phyloP scores from a whole-genome alignment of 1,140 invertebrate genomes.

The Mylabris phalerata region DNA sequence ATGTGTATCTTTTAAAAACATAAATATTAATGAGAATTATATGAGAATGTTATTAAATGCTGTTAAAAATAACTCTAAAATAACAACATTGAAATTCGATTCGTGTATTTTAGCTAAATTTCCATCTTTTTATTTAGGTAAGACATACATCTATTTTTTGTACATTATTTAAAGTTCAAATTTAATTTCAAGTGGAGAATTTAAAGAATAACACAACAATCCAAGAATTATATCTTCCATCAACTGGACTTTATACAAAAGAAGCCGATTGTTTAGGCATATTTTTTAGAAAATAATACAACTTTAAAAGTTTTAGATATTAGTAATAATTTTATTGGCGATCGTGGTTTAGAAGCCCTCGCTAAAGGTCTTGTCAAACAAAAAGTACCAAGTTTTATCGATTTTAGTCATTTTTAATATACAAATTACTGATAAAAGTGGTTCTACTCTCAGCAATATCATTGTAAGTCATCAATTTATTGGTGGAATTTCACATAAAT shows the following conservation, averaged over 20 bases:
- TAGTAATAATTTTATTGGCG: constrained; percentile 39
- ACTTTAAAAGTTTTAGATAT: constrained; percentile 35
- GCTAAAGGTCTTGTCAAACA: constrained; percentile 35
- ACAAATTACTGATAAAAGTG: constrained; percentile 37
- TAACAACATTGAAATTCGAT: constrained; percentile 34
- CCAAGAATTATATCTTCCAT: constrained; percentile 34
- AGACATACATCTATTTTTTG: constrained; percentile 3
- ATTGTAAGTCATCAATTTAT: constrained; percentile 30
- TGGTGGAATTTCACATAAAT: background rate
- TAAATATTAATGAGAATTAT: constrained; percentile 31
- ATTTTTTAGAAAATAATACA: constrained; percentile 32
- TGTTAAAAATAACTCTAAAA: constrained; percentile 28
- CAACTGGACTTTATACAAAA: constrained; percentile 36
- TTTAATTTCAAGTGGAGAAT: constrained; percentile 26
- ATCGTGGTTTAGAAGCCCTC: constrained; percentile 34
- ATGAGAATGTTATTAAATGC: constrained; percentile 29
- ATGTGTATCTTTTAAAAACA: constrained; percentile 30
- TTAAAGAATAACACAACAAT: constrained; percentile 32
- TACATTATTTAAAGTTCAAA: background rate
- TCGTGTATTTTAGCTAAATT: constrained; percentile 30
- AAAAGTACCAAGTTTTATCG: constrained; percentile 24
- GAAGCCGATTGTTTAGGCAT: constrained; percentile 34
- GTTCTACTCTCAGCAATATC: constrained; percentile 29
- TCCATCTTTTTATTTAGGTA: constrained; percentile 35
- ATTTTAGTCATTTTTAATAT: constrained; percentile 38